Base-by-base conservation (phyloP, 2,113 vertebrate species). In the Thamnophis sirtalis region DNA sequence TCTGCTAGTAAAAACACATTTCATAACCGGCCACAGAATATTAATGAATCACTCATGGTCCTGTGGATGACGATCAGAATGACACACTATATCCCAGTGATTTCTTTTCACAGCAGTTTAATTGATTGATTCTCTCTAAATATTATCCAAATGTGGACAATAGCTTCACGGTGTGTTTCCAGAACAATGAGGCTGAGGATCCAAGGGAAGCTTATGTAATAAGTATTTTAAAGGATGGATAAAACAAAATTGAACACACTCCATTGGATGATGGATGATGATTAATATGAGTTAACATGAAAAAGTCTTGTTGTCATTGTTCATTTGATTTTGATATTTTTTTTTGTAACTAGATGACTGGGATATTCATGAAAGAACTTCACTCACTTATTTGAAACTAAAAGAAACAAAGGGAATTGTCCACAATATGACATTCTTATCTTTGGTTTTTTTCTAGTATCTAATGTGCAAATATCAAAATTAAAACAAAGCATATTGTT, bases 111-210 rank as follows among this genome's bases (percentile, higher is more conserved):
- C 85, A 92, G 90, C 94, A 89, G 92, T 93, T 94, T 93, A 92
- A 89, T 90, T 91, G 89, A 80, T 84, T 95, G 22, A 95, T 94
- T 94, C 89, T 87, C 89, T 94, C 90, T 93, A 90, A 91, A 95
- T 93, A 93, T 17, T 94, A 91, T 3, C n/a, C 9, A 2, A 0
- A 0, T 48, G 91, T 86, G 9, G 63, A 55, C 91, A 91, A 93
- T 91, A 84, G 28, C 92, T 94, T 94, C 89, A 91, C 9, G 15
- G 89, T 89, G 86, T 92, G 60, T 49, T 93, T 92, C 89, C 85
- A 60, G 90, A 89, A 91, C 1, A 89, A 63, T 0, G 0, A 85
- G 73, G 89, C 26, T 87, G 48, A 90, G 50, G 90, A 54, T 91
- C 73, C 73, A 38, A 93, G 55, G 84, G 24, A 58, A 26, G 93